Base-by-base conservation (phyloP, 2,113 vertebrate species). In the Phylloscopus trochiloides region DNA sequence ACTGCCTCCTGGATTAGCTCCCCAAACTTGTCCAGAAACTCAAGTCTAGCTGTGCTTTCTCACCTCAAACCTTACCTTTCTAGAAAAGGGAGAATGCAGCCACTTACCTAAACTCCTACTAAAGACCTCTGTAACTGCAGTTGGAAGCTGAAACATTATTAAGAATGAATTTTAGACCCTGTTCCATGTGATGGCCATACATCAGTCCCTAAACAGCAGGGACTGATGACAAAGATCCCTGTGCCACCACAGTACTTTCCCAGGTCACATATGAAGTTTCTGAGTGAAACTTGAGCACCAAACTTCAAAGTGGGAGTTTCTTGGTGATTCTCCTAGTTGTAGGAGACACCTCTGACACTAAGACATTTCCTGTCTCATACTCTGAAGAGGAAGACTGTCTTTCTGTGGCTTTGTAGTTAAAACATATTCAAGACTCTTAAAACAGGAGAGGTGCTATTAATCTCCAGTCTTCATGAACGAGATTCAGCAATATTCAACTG, bases 61-160 rank as follows among this genome's bases (percentile, higher is more conserved):
- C 55, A 70, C 28, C 25, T 31, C 47, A 45, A 84, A 61, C 21
- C 3, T 9, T 12, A 34, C 32, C 14, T 15, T 73, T 65, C 50
- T 8, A 22, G 6, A 8, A 5, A 29, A 12, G 14, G 6, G 4
- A 36, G 2, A 58, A 32, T 2, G 34, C 1, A 67, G 18, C 3
- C 5, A 31, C 40, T 67, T 31, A 67, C 26, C 61, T 59, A 1
- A 81, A 40, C 45, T 40, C 8, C 14, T 65, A 16, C 47, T 29
- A 24, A 20, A 88, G 36, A 40, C 5, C 57, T 51, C 62, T 3
- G 0, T 3, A 95, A 61, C 21, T 14, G 25, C 4, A 34, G 22
- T 3, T 4, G 24, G 26, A 90, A 79, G 14, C 36, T 28, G 21
- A 47, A 88, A 22, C 22, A 34, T 52, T 12, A 36, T 7, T 3